These are phyloP conservation scores for Lasioglossum oenotherae DNA, from an alignment of 2,888 invertebrate genomes.

Conservation along the genomic window DNA sequence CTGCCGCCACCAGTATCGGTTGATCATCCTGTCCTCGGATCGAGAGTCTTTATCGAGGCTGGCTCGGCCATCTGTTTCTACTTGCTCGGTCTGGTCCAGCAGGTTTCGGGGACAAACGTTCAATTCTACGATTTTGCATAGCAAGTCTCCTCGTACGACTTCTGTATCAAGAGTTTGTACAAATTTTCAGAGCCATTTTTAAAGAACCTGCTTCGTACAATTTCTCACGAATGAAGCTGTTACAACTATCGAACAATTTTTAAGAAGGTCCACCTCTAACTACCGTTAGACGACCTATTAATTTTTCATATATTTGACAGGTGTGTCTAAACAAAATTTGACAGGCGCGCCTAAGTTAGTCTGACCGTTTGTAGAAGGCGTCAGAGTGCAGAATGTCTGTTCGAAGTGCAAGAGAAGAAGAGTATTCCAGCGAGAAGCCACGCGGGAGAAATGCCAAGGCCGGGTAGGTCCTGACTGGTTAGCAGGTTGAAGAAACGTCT, in stretches of 20 bases:
- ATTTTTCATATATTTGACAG: neutral
- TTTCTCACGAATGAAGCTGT: too few relatives aligned
- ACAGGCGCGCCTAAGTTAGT: neutral
- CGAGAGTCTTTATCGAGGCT: constrained; percentile 50
- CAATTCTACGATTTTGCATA: neutral
- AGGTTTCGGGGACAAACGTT: neutral
- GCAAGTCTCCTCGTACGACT: too few relatives aligned
- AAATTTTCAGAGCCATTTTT: too few relatives aligned
- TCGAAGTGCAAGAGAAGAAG: neutral
- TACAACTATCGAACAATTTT: neutral
- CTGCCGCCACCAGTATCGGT: constrained; percentile 67
- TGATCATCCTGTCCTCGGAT: constrained; percentile 68
- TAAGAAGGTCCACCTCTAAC: neutral
- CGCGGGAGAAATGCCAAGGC: neutral
- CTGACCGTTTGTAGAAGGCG: neutral
- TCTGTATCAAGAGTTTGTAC: too few relatives aligned
- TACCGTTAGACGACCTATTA: too few relatives aligned
- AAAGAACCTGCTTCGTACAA: too few relatives aligned
- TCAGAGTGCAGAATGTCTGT: neutral
- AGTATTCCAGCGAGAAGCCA: neutral
- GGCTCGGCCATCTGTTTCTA: neutral
- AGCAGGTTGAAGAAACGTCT: neutral
- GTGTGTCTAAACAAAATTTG: neutral
- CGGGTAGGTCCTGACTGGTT: neutral
- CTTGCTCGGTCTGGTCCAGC: neutral